phyloP scores from a whole-genome alignment of 2,113 vertebrate species.

The Capreolus pygargus region DNA sequence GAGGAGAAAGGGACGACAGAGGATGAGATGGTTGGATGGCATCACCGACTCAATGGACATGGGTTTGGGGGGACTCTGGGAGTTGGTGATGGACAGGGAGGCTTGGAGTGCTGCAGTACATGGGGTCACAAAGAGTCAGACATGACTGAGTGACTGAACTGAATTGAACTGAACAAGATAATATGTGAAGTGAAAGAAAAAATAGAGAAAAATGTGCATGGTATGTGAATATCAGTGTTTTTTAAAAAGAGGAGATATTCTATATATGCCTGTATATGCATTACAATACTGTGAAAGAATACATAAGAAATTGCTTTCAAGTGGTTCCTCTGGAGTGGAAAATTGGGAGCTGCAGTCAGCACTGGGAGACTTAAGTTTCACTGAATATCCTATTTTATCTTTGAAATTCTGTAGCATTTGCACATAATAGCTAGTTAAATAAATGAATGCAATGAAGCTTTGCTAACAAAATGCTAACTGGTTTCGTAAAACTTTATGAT shows the following conservation, averaged over 20 bases:
- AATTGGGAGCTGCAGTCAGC: background rate
- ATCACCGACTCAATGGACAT: background rate
- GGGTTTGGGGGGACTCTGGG: background rate
- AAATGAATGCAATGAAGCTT: background rate
- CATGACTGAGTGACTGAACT: background rate
- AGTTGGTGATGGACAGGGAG: background rate
- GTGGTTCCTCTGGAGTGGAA: background rate
- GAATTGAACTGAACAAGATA: background rate
- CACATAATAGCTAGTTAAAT: background rate
- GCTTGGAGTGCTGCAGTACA: background rate
- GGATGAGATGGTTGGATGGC: background rate
- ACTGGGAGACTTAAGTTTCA: background rate
- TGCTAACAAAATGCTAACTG: background rate
- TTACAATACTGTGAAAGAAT: background rate
- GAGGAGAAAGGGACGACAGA: background rate
- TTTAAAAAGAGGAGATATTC: background rate
- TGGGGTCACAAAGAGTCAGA: background rate
- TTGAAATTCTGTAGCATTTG: background rate
- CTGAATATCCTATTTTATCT: background rate
- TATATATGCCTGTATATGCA: background rate
- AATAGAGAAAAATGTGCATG: background rate
- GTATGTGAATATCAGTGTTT: background rate
- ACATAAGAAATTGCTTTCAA: background rate
- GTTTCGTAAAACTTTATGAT: slow-evolving; percentile 2
- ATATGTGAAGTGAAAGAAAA: background rate